Percentiles rank a stretch among this genome's conserved stretches.
phyloP scores from a whole-genome alignment of 2,888 invertebrate species.

The Drosophila monieri region DNA sequence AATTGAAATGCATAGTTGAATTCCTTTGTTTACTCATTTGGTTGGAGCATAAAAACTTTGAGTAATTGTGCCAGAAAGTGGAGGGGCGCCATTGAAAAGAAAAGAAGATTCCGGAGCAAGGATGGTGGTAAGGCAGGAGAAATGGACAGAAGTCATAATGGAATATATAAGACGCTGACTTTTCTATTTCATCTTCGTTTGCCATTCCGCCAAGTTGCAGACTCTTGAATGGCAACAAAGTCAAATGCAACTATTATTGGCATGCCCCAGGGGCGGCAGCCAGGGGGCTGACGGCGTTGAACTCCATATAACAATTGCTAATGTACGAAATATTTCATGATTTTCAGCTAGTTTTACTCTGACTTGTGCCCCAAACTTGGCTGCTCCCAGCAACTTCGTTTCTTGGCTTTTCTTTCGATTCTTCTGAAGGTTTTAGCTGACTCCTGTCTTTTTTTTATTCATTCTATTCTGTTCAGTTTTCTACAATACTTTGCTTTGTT shows the following conservation, averaged over 20 bases:
- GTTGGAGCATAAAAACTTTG: conserved; percentile 61
- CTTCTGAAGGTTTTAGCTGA: conserved; percentile 43
- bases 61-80: conserved; percentile 67
- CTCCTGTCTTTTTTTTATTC: conserved; percentile 56
- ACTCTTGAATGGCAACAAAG: conserved; percentile 55
- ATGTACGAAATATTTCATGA: conserved; percentile 78
- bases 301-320: conserved; percentile 63
- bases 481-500: conserved; percentile 30
- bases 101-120: conserved; percentile 17
- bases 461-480: conserved; percentile 54
- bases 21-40: conserved; percentile 52
- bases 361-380: conserved; percentile 6
- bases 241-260: conserved; percentile 74
- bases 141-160: conserved; percentile 33
- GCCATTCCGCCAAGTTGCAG: not conserved
- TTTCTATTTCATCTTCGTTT: conserved; percentile 14
- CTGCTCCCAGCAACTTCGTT: conserved; percentile 1
- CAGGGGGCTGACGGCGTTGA: conserved; percentile 28
- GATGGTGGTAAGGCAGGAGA: conserved; percentile 5
- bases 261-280: conserved; percentile 44
- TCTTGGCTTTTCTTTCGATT: conserved; percentile 21
- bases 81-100: conserved; percentile 25
- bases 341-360: conserved; percentile 56
- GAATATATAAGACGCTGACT: conserved; percentile 52
- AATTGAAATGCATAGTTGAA: conserved; percentile 66